A percentile compares a stretch with the other conserved stretches of the same genome.
phyloP scores from a whole-genome alignment of 2,797 vertebrate genomes.

The Lepidocolaptes lacrymiger region DNA sequence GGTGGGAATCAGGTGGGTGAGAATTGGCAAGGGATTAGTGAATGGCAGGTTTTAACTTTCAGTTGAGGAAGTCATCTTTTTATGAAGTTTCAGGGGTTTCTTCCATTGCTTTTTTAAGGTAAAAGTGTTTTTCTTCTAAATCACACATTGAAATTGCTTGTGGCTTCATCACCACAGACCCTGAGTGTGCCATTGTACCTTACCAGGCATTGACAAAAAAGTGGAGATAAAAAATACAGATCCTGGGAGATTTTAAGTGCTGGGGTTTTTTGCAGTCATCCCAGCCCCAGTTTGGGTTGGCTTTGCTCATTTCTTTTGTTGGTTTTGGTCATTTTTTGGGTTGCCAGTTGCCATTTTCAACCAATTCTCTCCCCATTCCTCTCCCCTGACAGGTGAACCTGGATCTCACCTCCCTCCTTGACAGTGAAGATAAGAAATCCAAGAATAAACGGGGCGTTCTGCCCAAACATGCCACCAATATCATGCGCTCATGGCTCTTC shows the following conservation, averaged over 20 bases:
- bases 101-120: background rate
- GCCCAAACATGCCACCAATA: slow-evolving; percentile 98
- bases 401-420: slow-evolving; percentile 94
- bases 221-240: rapidly evolving
- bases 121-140: background rate
- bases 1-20: background rate
- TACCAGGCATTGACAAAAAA: background rate
- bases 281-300: background rate
- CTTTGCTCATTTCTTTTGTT: background rate
- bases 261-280: background rate
- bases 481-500: slow-evolving; percentile 99
- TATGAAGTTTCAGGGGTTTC: background rate
- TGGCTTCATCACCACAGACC: rapidly evolving
- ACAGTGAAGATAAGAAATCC: slow-evolving; percentile 97
- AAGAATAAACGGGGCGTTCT: slow-evolving; percentile 97
- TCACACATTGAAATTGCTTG: rapidly evolving
- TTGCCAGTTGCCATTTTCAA: background rate
- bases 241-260: rapidly evolving
- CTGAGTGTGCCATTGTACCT: background rate
- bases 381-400: slow-evolving; percentile 87
- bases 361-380: slow-evolving; percentile 51
- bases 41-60: background rate
- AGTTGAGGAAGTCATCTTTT: background rate
- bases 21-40: background rate
- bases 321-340: background rate